Conservation (phyloP, 2,113 vertebrate species). For the Cervus canadensis region DNA sequence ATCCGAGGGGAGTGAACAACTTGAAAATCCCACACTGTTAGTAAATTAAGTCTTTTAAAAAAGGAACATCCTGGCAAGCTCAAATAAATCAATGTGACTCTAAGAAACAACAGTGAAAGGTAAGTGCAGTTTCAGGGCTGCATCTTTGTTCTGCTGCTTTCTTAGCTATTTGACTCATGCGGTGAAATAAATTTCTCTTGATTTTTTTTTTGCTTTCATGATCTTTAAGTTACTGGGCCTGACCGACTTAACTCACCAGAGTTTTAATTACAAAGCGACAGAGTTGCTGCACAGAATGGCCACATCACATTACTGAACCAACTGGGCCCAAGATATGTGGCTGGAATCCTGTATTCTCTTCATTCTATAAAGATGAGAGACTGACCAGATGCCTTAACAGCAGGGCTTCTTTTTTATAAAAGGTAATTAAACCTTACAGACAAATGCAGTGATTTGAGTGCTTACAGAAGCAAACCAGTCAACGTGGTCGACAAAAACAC, state of each 20-base stretch:
- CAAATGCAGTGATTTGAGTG: background rate
- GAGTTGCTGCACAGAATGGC: background rate
- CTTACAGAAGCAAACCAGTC: background rate
- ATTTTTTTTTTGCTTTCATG: conserved; percentile 46
- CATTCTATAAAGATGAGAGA: conserved; percentile 13
- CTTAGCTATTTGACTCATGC: conserved; percentile 54
- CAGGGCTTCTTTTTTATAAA: conserved; percentile 40
- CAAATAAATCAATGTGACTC: conserved; percentile 52
- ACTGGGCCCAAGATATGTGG: background rate
- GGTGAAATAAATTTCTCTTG: conserved; percentile 54
- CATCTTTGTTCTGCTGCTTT: conserved; percentile 35
- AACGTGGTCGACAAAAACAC: background rate
- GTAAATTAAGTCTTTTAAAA: conserved; percentile 69
- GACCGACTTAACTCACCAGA: conserved; percentile 40
- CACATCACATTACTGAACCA: background rate
- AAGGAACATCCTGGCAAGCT: conserved; percentile 46
- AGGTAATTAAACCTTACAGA: conserved; percentile 50
- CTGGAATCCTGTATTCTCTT: conserved; percentile 12
- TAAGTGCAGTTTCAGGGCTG: conserved; percentile 16
- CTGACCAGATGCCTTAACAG: conserved; percentile 43
- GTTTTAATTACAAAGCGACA: conserved; percentile 65
- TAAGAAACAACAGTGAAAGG: conserved; percentile 43
- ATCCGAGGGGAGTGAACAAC: conserved; percentile 61
- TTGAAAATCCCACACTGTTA: conserved; percentile 71
- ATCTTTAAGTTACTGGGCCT: conserved; percentile 41